A percentile compares a stretch with the other conserved stretches of the same genome.
Evolutionary conservation across 2,797 vertebrate genomes (phyloP).

Genomic region (Falco rusticolus): DNA sequence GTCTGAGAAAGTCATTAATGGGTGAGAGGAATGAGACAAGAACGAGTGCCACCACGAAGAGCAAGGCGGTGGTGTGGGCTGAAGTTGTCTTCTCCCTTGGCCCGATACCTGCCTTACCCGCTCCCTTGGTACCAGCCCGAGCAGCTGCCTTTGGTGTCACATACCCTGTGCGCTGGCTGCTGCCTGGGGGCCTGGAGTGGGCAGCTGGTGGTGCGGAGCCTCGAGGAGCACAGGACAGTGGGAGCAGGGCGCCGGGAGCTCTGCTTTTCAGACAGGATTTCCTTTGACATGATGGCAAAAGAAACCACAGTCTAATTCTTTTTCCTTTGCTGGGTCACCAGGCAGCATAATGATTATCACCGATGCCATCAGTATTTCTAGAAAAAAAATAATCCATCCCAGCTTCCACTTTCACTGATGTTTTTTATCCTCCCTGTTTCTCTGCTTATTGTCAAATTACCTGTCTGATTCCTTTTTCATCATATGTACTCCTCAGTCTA

Average conservation of each 20-base stretch:
- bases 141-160: not conserved
- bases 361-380: not conserved
- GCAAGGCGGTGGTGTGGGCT: not conserved
- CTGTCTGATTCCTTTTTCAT: not conserved
- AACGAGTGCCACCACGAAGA: not conserved
- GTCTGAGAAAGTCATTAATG: not conserved
- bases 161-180: fast-evolving
- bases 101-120: not conserved
- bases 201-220: not conserved
- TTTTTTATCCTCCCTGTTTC: not conserved
- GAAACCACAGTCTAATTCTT: not conserved
- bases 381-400: not conserved
- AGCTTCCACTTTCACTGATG: not conserved
- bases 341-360: not conserved
- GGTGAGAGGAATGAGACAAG: not conserved
- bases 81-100: not conserved
- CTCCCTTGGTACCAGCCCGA: not conserved
- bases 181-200: not conserved
- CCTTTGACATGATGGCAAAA: not conserved
- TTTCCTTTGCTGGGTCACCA: not conserved
- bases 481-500: not conserved
- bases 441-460: not conserved
- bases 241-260: not conserved
- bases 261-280: not conserved
- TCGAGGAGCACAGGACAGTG: not conserved